These are phyloP conservation scores for Halictus rubicundus DNA, from an alignment of 1,140 invertebrate genomes.

Conservation along the genomic window DNA sequence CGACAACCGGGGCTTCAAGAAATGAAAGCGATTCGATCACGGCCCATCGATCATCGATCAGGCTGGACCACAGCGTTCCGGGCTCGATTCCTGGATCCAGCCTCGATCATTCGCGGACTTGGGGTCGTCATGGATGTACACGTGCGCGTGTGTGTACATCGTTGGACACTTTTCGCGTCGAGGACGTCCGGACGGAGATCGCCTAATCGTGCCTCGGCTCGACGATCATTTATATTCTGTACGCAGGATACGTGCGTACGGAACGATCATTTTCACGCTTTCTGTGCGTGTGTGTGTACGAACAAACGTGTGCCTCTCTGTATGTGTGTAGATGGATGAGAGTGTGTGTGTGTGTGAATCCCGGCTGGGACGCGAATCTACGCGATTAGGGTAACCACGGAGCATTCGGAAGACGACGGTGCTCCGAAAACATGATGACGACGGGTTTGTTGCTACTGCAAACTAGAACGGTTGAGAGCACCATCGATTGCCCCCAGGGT, in stretches of 20 bases:
- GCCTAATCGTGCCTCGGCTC: not conserved
- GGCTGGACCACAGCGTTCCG: too few relatives aligned
- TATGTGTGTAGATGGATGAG: not conserved
- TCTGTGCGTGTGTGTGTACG: not conserved
- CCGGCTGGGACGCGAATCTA: slow-evolving; percentile 5
- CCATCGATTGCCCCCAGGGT: too few relatives aligned
- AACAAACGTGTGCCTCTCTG: not conserved
- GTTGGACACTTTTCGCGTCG: not conserved
- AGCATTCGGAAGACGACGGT: too few relatives aligned
- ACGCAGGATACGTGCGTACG: not conserved
- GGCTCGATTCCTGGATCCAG: too few relatives aligned
- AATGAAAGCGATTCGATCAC: slow-evolving; percentile 10
- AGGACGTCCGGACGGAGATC: not conserved
- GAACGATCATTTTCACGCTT: slow-evolving; percentile 10
- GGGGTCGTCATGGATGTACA: not conserved
- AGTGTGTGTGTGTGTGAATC: too few relatives aligned
- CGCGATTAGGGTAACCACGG: not conserved
- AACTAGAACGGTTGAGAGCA: too few relatives aligned
- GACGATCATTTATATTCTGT: not conserved
- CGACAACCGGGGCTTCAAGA: slow-evolving; percentile 65
- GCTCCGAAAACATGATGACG: too few relatives aligned
- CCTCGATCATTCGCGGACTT: not conserved
- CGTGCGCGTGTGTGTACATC: not conserved
- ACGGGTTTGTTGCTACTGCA: too few relatives aligned
- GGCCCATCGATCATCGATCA: too few relatives aligned